A percentile compares a stretch with the other conserved stretches of the same genome.
Conservation (phyloP, 2,888 invertebrate genomes). For the Cryptophagus acutangulus region DNA sequence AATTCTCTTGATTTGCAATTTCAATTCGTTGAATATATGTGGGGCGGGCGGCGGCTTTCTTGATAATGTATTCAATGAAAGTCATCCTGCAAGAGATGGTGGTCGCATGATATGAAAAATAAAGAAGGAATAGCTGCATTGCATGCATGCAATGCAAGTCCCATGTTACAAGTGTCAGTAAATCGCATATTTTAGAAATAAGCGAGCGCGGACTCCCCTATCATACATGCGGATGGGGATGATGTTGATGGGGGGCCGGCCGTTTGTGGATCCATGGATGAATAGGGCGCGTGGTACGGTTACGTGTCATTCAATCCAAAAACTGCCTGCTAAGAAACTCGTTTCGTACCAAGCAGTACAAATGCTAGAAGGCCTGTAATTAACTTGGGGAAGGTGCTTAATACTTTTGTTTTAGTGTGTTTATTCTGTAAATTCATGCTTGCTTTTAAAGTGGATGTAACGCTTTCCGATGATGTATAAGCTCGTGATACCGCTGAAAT, state of each 20-base stretch:
- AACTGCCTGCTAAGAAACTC: conserved; percentile 35
- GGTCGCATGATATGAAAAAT: conserved; percentile 7
- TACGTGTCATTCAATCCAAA: conserved; percentile 33
- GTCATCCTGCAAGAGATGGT: conserved; percentile 17
- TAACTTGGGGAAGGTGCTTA: conserved; percentile 33
- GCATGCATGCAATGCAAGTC: conserved; percentile 37
- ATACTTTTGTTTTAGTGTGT: conserved; percentile 33
- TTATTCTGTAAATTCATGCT: conserved; percentile 26
- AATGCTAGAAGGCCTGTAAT: conserved; percentile 34
- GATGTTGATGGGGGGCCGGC: too few species aligned
- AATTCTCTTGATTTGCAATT: conserved; percentile 31
- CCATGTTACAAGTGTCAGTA: conserved; percentile 40
- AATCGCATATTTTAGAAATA: conserved; percentile 40
- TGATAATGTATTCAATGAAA: conserved; percentile 28
- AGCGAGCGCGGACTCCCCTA: conserved; percentile 20
- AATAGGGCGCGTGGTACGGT: conserved; percentile 23
- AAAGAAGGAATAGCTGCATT: conserved; percentile 30
- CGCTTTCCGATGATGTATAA: conserved; percentile 19
- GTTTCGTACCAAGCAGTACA: conserved; percentile 38
- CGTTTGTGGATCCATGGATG: too few species aligned
- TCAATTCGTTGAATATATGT: conserved; percentile 31
- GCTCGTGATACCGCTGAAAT: conserved; percentile 17
- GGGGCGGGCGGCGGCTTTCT: conserved; percentile 22
- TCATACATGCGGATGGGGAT: conserved; percentile 11
- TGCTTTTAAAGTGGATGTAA: conserved; percentile 28